Base-by-base conservation (phyloP, 2,888 invertebrate species). In the Leptopilina drosophilae region DNA sequence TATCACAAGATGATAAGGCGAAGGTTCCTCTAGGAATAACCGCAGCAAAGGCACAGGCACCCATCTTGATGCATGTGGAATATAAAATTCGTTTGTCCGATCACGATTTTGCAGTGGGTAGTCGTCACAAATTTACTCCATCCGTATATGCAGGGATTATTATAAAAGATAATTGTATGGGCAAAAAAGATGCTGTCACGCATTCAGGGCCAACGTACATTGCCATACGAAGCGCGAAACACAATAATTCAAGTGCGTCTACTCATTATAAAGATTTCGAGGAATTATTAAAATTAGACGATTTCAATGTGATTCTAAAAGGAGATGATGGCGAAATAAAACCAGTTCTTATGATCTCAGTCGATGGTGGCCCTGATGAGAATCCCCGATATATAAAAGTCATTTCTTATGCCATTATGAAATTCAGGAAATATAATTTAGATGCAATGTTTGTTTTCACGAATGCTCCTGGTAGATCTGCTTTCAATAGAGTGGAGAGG, bases 141-240 rank as follows among this genome's bases (percentile, higher is more conserved):
- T 86, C 87, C 12, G 88, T 90, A 1, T 89, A 90, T 82, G 89
- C 87, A n/a, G 85, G 79, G 14, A 80, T 87, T 56, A 64, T 77
- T 56, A 84, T 89, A 6, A 84, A 85, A 77, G 64, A 77, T 20
- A 82, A 86, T 80, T 80, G 78, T 65, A 64, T 85, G 81, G 88
- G 88, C 77, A 78, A 83, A 73, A 82, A 83, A 80, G 77, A 89
- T 85, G 88, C 89, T 67, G 89, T 91, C 59, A 78, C 85, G 59
- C 90, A 90, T 80, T 87, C 86, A 79, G 92, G 92, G 15, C 91
- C 92, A 77, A 92, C 91, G 77, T 90, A 90, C 86, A 85, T 92
- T 64, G 88, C 90, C 14, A 87, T 90, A 46, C 64, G 88, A 12
- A 82, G 83, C 67, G 87, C 84, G 3, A 90, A 89, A 77, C 87